Evolutionary conservation across 2,113 vertebrate genomes (phyloP).

Genomic region (Corvus cornix): DNA sequence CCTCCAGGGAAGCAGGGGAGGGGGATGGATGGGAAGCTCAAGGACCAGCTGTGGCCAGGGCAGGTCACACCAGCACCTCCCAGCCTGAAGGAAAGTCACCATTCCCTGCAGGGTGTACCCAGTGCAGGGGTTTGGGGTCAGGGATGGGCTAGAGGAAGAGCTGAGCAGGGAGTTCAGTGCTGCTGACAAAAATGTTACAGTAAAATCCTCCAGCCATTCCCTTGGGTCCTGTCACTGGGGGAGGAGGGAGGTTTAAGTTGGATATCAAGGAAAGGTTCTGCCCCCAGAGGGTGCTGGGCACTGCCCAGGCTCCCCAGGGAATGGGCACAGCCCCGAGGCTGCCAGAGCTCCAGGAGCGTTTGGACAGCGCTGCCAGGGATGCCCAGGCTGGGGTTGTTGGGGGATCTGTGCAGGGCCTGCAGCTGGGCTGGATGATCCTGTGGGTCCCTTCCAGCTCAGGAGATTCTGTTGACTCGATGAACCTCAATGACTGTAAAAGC

Average conservation of each 20-base stretch:
- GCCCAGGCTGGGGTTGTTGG: background rate
- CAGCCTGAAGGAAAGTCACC: background rate
- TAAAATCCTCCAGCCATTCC: background rate
- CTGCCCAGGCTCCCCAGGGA: background rate
- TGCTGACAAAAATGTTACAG: background rate
- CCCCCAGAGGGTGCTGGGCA: background rate
- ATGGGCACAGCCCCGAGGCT: background rate
- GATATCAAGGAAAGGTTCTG: background rate
- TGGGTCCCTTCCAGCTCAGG: background rate
- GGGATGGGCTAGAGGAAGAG: background rate
- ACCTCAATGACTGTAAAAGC: background rate
- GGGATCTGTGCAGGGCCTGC: background rate
- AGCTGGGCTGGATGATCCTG: accelerated
- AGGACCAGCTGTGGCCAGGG: background rate
- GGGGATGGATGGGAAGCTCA: background rate
- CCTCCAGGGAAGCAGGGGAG: constrained; percentile 2
- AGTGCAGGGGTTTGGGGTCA: background rate
- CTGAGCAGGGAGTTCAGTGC: background rate
- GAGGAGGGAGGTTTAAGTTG: background rate
- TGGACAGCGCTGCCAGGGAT: accelerated
- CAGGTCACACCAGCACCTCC: background rate
- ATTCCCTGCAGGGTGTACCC: background rate
- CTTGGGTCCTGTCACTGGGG: background rate
- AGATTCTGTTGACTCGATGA: background rate
- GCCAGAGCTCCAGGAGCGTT: background rate